Conservation (phyloP, 2,888 invertebrate genomes). For the Meta bourneti region DNA sequence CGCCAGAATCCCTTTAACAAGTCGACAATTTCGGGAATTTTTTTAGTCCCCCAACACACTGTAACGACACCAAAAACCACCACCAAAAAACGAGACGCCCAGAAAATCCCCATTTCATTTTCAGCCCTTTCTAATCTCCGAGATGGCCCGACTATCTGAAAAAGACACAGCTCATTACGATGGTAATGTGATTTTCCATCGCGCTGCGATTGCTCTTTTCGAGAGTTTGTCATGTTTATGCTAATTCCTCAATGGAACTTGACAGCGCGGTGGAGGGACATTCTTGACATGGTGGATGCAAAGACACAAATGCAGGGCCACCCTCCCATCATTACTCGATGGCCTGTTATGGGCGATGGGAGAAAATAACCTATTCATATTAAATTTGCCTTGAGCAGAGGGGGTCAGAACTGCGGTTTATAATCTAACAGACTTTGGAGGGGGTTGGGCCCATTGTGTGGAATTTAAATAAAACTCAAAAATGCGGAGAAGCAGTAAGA, state of each 20-base stretch:
- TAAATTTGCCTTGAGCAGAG: conserved; percentile 37
- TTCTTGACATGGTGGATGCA: background rate
- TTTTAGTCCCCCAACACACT: too few relatives aligned
- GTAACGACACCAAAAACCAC: background rate
- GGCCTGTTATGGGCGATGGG: background rate
- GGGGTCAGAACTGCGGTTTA: background rate
- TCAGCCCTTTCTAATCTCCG: conserved; percentile 3
- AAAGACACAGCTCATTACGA: conserved; percentile 37
- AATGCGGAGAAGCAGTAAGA: background rate
- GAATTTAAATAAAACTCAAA: background rate
- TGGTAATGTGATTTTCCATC: conserved; percentile 39
- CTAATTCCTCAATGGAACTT: conserved; percentile 53
- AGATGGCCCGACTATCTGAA: background rate
- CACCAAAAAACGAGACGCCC: background rate
- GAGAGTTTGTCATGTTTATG: conserved; percentile 62
- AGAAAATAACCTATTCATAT: conserved; percentile 38
- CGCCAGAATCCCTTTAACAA: too few relatives aligned
- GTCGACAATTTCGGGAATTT: too few relatives aligned
- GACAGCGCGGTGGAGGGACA: conserved; percentile 27
- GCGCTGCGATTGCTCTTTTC: background rate
- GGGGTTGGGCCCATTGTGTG: background rate
- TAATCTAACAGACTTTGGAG: conserved; percentile 16
- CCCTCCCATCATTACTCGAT: background rate
- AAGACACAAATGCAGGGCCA: conserved; percentile 7
- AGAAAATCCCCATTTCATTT: background rate